A percentile compares a stretch with the other conserved stretches of the same genome.
These are phyloP conservation scores for Papio anubis DNA, from an alignment of 2,113 vertebrate species.

Conservation along the genomic window DNA sequence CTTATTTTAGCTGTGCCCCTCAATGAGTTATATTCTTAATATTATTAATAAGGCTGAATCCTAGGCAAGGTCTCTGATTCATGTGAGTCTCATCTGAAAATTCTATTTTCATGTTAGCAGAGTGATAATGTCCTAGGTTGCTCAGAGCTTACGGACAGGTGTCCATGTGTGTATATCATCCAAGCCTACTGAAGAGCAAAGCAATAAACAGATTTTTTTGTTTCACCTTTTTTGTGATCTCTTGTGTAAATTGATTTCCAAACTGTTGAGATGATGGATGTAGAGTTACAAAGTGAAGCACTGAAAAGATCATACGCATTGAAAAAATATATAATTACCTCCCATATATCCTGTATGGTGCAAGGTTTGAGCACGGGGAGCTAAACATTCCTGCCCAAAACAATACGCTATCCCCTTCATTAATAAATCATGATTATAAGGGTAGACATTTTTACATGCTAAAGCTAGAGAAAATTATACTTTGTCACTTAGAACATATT, in stretches of 20 bases:
- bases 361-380: accelerated
- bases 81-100: not conserved
- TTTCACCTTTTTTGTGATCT: not conserved
- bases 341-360: not conserved
- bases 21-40: not conserved
- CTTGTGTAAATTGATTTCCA: not conserved
- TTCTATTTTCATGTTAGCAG: not conserved
- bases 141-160: not conserved
- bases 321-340: not conserved
- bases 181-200: not conserved
- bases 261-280: not conserved
- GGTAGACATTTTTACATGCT: not conserved
- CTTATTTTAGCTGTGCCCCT: not conserved
- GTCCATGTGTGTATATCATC: not conserved
- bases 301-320: not conserved
- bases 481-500: not conserved
- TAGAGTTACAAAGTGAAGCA: not conserved
- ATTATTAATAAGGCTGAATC: not conserved
- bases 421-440: not conserved
- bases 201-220: not conserved
- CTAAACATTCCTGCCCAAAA: not conserved
- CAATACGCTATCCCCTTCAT: not conserved
- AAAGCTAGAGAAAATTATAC: not conserved
- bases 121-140: not conserved
- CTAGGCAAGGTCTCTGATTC: not conserved